These are phyloP conservation scores for Danionella dracula DNA, from an alignment of 2,797 vertebrate species.

Conservation along the genomic window DNA sequence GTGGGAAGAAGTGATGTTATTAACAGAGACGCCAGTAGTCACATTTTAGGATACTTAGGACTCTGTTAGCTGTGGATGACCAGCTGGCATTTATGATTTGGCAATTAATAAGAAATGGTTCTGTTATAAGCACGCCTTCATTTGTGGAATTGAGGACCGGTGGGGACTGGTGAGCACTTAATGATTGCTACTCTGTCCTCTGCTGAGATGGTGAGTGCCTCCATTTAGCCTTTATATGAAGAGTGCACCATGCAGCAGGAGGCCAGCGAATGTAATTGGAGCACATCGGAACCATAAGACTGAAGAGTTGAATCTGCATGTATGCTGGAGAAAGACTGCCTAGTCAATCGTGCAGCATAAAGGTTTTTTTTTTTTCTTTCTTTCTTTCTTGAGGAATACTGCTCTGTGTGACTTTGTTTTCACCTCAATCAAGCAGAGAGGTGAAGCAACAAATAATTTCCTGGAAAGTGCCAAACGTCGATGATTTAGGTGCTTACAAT, in stretches of 20 bases:
- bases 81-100: slow-evolving; percentile 30
- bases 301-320: background rate
- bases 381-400: background rate
- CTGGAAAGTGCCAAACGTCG: slow-evolving; percentile 51
- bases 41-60: slow-evolving; percentile 19
- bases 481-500: slow-evolving; percentile 51
- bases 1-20: slow-evolving; percentile 24
- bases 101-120: slow-evolving; percentile 33
- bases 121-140: slow-evolving; percentile 30
- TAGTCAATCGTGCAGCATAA: slow-evolving; percentile 18
- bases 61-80: slow-evolving; percentile 19
- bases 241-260: background rate
- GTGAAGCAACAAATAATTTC: slow-evolving; percentile 53
- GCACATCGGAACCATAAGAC: slow-evolving; percentile 9
- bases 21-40: slow-evolving; percentile 7
- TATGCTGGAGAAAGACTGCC: background rate
- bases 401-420: slow-evolving; percentile 11
- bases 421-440: slow-evolving; percentile 38
- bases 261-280: background rate
- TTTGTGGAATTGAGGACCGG: background rate
- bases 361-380: background rate
- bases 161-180: slow-evolving; percentile 21
- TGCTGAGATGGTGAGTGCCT: slow-evolving; percentile 2
- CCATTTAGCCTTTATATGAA: slow-evolving; percentile 29
- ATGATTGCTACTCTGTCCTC: slow-evolving; percentile 25